A percentile compares a stretch with the other conserved stretches of the same genome.
These are phyloP conservation scores for Drosophila dunni DNA, from an alignment of 1,140 invertebrate species.

Conservation along the genomic window DNA sequence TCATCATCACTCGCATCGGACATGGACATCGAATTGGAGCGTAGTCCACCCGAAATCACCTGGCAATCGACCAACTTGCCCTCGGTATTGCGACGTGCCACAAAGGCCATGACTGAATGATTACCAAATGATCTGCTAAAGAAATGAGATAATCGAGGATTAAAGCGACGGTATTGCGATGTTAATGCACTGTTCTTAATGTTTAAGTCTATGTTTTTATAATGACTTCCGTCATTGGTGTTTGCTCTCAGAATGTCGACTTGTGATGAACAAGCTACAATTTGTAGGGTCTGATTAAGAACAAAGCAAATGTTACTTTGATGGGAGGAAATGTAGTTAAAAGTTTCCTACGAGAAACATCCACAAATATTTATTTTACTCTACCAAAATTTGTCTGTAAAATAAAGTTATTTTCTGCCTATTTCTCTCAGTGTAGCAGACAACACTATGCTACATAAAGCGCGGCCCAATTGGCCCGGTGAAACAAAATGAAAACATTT, in stretches of 20 bases:
- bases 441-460: conserved; percentile 25
- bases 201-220: conserved; percentile 31
- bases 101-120: conserved; percentile 57
- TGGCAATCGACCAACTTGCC: conserved; percentile 56
- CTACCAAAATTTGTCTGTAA: neutral
- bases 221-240: conserved; percentile 33
- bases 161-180: neutral
- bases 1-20: conserved; percentile 63
- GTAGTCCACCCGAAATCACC: conserved; percentile 35
- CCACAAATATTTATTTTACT: neutral
- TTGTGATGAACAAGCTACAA: neutral
- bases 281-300: too few relatives aligned
- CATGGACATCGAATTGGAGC: neutral
- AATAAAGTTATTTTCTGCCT: neutral
- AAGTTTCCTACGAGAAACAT: neutral
- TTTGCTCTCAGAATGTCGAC: conserved; percentile 16
- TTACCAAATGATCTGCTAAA: conserved; percentile 33
- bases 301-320: conserved; percentile 11
- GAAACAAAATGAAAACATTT: conserved; percentile 78
- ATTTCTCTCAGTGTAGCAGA: conserved; percentile 31
- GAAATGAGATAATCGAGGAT: conserved; percentile 1
- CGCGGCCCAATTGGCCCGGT: conserved; percentile 31
- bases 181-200: conserved; percentile 14
- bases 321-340: neutral
- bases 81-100: conserved; percentile 51